Evolutionary conservation across 1,140 invertebrate genomes (phyloP).

Genomic region (Panagrolaimus sp.): DNA sequence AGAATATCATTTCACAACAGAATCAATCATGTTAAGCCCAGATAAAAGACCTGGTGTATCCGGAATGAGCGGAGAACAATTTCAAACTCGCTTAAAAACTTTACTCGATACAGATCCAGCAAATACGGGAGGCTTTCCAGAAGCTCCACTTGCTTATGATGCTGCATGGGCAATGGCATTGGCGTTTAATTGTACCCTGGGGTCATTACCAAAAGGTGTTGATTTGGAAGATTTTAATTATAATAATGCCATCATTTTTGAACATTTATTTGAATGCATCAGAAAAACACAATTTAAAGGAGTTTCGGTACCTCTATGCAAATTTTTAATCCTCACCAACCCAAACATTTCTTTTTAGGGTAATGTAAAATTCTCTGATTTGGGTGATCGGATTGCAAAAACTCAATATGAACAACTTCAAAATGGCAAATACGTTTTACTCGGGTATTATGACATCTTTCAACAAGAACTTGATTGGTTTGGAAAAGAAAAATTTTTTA

Average conservation of each 20-base stretch:
- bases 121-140: conserved; percentile 75
- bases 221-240: conserved; percentile 90
- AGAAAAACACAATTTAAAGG: conserved; percentile 94
- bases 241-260: conserved; percentile 83
- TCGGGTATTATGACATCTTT: conserved; percentile 93
- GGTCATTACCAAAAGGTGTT: conserved; percentile 68
- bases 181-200: conserved; percentile 82
- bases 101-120: conserved; percentile 53
- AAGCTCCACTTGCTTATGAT: conserved; percentile 95
- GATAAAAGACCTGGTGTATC: conserved; percentile 50
- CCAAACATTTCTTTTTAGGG: conserved; percentile 62
- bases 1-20: conserved; percentile 93
- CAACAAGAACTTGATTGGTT: conserved; percentile 89
- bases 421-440: conserved; percentile 83
- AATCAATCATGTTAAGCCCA: conserved; percentile 80
- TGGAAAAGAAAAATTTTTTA: conserved; percentile 80
- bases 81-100: conserved; percentile 43
- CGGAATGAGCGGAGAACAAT: conserved; percentile 54
- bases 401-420: conserved; percentile 93
- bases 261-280: conserved; percentile 91
- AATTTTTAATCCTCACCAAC: neutral
- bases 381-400: conserved; percentile 94
- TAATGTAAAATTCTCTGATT: conserved; percentile 66
- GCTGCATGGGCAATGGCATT: conserved; percentile 73
- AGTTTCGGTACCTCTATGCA: conserved; percentile 71